Evolutionary conservation across 2,113 vertebrate genomes (phyloP).

Genomic region (Gorilla gorilla): DNA sequence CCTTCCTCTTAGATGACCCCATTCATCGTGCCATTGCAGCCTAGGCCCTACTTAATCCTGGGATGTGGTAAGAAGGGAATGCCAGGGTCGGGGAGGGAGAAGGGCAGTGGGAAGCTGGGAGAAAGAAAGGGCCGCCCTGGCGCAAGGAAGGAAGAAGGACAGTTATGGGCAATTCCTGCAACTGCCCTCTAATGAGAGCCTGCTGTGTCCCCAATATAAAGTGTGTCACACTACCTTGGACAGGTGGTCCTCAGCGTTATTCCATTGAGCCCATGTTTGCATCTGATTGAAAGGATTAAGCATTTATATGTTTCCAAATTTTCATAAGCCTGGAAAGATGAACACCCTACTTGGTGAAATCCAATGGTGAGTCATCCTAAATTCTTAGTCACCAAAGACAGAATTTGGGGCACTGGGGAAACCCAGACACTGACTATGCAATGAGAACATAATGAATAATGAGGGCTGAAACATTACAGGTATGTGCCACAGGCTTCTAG

Average conservation of each 20-base stretch:
- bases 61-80: background rate
- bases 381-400: constrained; percentile 32
- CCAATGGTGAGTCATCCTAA: background rate
- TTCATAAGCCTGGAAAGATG: background rate
- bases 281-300: background rate
- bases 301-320: background rate
- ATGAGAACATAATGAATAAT: background rate
- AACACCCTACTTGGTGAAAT: background rate
- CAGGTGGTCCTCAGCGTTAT: background rate
- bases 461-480: too few relatives aligned
- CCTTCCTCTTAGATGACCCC: too few relatives aligned
- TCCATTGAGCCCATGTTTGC: background rate
- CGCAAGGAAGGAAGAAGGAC: background rate
- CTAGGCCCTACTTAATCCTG: background rate
- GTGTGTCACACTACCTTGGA: rapidly evolving
- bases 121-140: background rate
- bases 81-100: rapidly evolving
- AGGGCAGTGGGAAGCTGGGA: too few relatives aligned
- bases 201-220: background rate
- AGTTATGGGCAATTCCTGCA: background rate
- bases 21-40: background rate
- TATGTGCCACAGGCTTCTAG: rapidly evolving
- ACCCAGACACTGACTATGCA: background rate
- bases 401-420: background rate
- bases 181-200: rapidly evolving